Evolutionary conservation across 2,113 vertebrate species (phyloP).

Genomic region (Ivindomyrus marchei): DNA sequence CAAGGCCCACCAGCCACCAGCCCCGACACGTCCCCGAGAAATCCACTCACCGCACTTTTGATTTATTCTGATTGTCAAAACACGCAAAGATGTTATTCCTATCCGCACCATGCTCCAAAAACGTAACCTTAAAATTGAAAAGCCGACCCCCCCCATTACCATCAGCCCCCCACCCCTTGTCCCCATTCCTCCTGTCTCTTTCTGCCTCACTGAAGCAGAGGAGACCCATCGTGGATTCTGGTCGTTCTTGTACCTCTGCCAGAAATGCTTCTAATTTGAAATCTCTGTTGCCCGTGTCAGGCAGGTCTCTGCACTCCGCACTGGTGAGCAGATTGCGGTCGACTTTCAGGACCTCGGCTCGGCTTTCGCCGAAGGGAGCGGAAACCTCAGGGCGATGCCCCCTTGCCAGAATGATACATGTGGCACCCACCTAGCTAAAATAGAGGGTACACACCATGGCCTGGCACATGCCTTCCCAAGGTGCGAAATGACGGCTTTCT

Average conservation of each 20-base stretch:
- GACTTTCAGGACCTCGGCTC: neutral
- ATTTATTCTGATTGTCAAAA: slow-evolving; percentile 55
- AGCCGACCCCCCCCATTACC: neutral
- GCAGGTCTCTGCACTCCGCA: neutral
- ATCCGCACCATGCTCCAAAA: slow-evolving; percentile 39
- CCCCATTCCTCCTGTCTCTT: neutral
- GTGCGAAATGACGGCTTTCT: neutral
- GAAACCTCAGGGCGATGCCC: neutral
- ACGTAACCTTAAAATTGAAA: slow-evolving; percentile 38
- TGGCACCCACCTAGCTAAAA: neutral
- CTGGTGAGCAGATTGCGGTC: neutral
- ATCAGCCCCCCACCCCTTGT: neutral
- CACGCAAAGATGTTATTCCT: slow-evolving; percentile 44
- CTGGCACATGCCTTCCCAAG: neutral
- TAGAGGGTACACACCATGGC: neutral
- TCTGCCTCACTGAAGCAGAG: slow-evolving; percentile 28
- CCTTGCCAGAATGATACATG: neutral
- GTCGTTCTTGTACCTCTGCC: slow-evolving; percentile 18
- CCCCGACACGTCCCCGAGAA: slow-evolving; percentile 12
- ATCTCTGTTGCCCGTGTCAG: slow-evolving; percentile 13
- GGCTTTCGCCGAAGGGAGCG: neutral
- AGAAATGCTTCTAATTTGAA: slow-evolving; percentile 31
- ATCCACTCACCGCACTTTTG: slow-evolving; percentile 29
- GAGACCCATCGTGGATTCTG: slow-evolving; percentile 33
- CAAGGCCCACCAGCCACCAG: neutral